Base-by-base conservation (phyloP, 2,888 invertebrate species). In the Sinohyriopsis cumingii region DNA sequence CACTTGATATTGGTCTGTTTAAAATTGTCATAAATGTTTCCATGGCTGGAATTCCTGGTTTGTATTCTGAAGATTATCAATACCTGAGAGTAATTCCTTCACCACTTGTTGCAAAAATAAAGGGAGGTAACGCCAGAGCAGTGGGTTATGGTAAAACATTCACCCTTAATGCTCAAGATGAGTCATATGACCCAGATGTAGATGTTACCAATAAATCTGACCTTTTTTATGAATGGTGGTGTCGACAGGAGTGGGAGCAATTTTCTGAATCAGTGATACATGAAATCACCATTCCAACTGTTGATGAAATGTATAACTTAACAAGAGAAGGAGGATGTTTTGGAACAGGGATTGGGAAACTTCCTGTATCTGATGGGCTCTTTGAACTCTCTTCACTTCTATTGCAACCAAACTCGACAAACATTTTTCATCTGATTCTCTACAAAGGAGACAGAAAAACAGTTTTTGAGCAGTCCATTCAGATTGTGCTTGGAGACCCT, bases 21-120 rank as follows among this genome's bases (percentile, higher is more conserved):
- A 75, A 75, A 63, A 77, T 83, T 3, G 78, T 73, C 25, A 65
- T 81, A 59, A 82, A 81, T 62, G 83, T 82, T n/a, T 82, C 82
- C 5, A 83, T 83, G 80, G 68, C 53, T 28, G 81, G 76, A 20
- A 79, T 83, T 45, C 79, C 79, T 54, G 82, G 83, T 1, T 70
- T 83, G 22, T 80, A 69, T 19, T 71, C 80, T n/a, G 74, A 75
- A 45, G 75, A 83, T 53, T 80, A 74, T 60, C 77, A 80, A 18
- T 83, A 77, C 62, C 59, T 82, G 12, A 69, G 73, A n/a, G 76
- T 82, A 12, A 68, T 72, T n/a, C 65, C 71, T 3, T 78, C 79
- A 5, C 79, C 79, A 0, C 63, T 83, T 1, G 72, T 78, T 12
- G 75, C 79, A 0, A 60, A 67, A 19, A 79, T 81, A 22, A 69